phyloP scores from a whole-genome alignment of 1,140 invertebrate genomes.

The Elymnias hypermnestra region DNA sequence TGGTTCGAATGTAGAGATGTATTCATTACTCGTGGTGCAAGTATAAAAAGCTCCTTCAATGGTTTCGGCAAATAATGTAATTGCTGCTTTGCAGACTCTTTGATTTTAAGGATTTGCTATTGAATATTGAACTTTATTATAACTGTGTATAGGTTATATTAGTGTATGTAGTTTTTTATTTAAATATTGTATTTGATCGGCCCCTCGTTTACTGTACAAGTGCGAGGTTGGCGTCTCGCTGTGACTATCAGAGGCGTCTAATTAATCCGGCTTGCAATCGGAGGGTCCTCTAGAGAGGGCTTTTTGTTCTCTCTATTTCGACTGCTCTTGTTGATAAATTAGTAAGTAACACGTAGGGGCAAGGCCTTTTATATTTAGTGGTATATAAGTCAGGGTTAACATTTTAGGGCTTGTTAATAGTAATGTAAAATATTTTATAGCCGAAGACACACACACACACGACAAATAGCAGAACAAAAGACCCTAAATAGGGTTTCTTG shows the following conservation, averaged over 20 bases:
- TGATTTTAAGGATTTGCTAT: not conserved
- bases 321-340: slow-evolving; percentile 20
- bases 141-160: not conserved
- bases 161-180: slow-evolving; percentile 1
- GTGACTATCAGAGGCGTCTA: slow-evolving; percentile 48
- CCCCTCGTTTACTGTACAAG: slow-evolving; percentile 20
- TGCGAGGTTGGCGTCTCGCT: slow-evolving; percentile 18
- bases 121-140: slow-evolving; percentile 2
- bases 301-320: slow-evolving; percentile 28
- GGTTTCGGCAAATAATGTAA: slow-evolving; percentile 21
- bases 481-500: too few species aligned
- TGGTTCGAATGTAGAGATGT: slow-evolving; percentile 2
- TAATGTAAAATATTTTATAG: too few species aligned
- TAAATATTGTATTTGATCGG: slow-evolving; percentile 13
- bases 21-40: slow-evolving; percentile 11
- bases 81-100: slow-evolving; percentile 4
- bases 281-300: slow-evolving; percentile 20
- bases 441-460: too few species aligned
- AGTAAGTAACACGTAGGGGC: slow-evolving; percentile 14
- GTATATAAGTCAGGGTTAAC: too few species aligned
- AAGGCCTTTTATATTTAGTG: slow-evolving; percentile 4
- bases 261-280: slow-evolving; percentile 40
- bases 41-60: slow-evolving; percentile 19
- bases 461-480: too few species aligned
- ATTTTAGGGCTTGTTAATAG: too few species aligned